These are phyloP conservation scores for Megalops atlanticus DNA, from an alignment of 2,113 vertebrate genomes.

Conservation along the genomic window DNA sequence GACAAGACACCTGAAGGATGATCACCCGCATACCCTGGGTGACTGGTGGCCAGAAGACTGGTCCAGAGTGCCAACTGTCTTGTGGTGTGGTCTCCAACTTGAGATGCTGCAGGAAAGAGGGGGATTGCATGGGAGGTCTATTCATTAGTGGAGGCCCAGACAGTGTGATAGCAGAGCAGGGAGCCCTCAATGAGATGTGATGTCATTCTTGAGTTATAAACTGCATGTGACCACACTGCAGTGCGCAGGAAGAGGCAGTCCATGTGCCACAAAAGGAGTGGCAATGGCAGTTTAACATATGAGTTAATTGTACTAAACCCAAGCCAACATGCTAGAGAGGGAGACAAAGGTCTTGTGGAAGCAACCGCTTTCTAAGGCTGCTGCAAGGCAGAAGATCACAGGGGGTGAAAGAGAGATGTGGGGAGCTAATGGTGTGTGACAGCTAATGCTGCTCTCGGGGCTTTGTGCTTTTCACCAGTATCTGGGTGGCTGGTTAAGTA, in stretches of 20 bases:
- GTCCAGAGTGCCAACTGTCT: not conserved
- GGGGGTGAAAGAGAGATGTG: not conserved
- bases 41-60: not conserved
- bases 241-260: not conserved
- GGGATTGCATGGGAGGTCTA: not conserved
- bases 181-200: not conserved
- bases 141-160: not conserved
- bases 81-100: conserved; percentile 6
- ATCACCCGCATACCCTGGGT: conserved; percentile 1
- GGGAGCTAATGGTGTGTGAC: not conserved
- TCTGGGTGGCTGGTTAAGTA: conserved; percentile 2
- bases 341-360: not conserved
- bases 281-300: conserved; percentile 6
- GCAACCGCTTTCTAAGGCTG: not conserved
- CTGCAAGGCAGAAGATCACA: not conserved
- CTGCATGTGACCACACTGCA: not conserved
- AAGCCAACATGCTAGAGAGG: not conserved
- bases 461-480: not conserved
- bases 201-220: not conserved
- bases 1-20: conserved; percentile 6
- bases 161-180: too few species aligned
- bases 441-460: not conserved
- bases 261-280: too few species aligned
- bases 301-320: conserved; percentile 17
- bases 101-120: not conserved